Percentiles rank a stretch among this genome's conserved stretches.
Evolutionary conservation across 2,888 invertebrate genomes (phyloP).

Genomic region (Chrysolina americana): DNA sequence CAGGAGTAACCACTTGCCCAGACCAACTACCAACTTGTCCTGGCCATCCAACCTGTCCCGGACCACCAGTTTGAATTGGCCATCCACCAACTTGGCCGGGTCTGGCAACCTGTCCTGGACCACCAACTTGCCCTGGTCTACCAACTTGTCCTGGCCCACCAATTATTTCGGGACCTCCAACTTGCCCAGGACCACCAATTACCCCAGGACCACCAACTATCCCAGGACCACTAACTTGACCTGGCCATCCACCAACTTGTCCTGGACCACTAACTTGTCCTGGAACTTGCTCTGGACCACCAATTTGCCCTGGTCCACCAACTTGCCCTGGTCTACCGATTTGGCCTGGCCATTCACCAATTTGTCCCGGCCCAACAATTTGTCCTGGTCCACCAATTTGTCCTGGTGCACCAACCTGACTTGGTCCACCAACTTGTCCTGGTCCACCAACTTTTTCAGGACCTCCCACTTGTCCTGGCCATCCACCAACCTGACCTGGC

Average conservation of each 20-base stretch:
- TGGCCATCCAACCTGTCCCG: constrained; percentile 44
- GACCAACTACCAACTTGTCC: constrained; percentile 24
- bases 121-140: constrained; percentile 32
- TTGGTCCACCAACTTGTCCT: constrained; percentile 20
- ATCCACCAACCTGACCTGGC: constrained; percentile 4
- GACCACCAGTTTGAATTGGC: constrained; percentile 38
- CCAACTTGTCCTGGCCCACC: constrained; percentile 36
- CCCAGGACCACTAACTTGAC: neutral
- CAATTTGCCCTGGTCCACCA: constrained; percentile 34
- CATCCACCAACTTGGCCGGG: constrained; percentile 27
- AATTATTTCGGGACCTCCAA: constrained; percentile 29
- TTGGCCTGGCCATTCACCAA: constrained; percentile 33
- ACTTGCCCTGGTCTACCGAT: constrained; percentile 31
- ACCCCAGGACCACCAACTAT: constrained; percentile 32
- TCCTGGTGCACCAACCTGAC: constrained; percentile 33
- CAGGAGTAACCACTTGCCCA: constrained; percentile 32
- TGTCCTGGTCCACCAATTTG: constrained; percentile 27
- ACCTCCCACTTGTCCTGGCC: constrained; percentile 35
- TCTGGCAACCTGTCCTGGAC: constrained; percentile 27
- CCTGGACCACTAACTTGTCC: constrained; percentile 32
- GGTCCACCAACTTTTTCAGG: constrained; percentile 32
- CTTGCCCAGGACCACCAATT: constrained; percentile 31
- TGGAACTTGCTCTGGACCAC: constrained; percentile 44
- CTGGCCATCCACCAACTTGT: constrained; percentile 28
- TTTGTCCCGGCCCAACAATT: constrained; percentile 37